Evolutionary conservation across 2,113 vertebrate genomes (phyloP).

Genomic region (Mesoclemmys tuberculata): DNA sequence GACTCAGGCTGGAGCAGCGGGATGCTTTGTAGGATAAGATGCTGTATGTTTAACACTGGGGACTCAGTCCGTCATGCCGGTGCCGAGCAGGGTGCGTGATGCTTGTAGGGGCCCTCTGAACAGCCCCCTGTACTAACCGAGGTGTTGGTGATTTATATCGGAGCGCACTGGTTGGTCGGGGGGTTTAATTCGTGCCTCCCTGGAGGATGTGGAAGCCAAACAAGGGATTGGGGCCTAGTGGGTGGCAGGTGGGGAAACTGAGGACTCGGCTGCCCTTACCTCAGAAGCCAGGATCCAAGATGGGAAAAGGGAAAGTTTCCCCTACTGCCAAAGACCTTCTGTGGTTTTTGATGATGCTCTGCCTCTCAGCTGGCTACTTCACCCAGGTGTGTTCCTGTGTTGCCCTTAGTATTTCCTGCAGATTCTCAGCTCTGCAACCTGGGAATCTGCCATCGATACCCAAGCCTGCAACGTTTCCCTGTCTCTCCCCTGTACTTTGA

Average conservation of each 20-base stretch:
- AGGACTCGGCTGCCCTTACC: neutral
- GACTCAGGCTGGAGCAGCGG: neutral
- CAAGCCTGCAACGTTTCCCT: neutral
- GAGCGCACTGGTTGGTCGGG: accelerated
- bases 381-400: neutral
- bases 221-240: neutral
- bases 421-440: conserved; percentile 25
- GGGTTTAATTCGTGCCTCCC: neutral
- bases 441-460: neutral
- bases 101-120: neutral
- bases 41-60: neutral
- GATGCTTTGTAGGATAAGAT: neutral
- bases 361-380: neutral
- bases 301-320: neutral
- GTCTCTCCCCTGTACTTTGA: neutral
- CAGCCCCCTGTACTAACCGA: neutral
- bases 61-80: neutral
- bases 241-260: neutral
- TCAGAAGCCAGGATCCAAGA: neutral
- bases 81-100: neutral
- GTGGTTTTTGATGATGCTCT: neutral
- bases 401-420: conserved; percentile 36
- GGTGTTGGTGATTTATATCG: neutral
- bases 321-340: neutral
- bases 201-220: neutral